Base-by-base conservation (phyloP, 92 coral and sea anemone genomes). In the Phenganax subtilis region DNA sequence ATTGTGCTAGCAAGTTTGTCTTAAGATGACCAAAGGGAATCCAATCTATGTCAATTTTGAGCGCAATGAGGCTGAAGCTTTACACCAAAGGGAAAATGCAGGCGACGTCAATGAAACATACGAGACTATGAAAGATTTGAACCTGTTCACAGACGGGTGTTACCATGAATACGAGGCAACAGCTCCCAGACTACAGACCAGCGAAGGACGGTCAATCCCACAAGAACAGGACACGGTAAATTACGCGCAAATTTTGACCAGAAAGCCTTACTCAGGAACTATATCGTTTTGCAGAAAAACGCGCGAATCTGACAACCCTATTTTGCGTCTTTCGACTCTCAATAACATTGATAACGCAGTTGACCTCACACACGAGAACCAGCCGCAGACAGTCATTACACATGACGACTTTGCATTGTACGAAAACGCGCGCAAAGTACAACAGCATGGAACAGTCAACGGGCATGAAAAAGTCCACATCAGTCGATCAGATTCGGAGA, bases 261-360 rank as follows among this genome's bases (percentile, higher is more conserved):
- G 83, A 5, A 86, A 78, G 61, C 86, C 80, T 9, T 58, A 64
- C 7, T 79, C 87, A 11, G 77, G 87, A 3, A 91, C 92, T 57
- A 85, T 86, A 10, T 80, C 82, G 31, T 88, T 87, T 10, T 85
- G 97, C 6, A 85, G 99, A 71, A 94, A 90, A 28, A 96, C 99
- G 1, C 86, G 99, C 31, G 97, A 92, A 70, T 94, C 98, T 44
- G 90, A 90, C 74, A 96, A 96, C 60, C 97, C 99, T 31, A 90
- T 96, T 76, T 88, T 92, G 63, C 83, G 94, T 75, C 89, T 3
- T 77, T 57, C 51, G 6, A 20, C 20, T 55, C 47, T 37, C 47
- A 37, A 37, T 5, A 56, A 77, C 28, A 37, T 3, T 15, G n/a
- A 12, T 15, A 14, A 17, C 17, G 52, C 6, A 31, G 27, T 10